Conservation (phyloP, 2,797 vertebrate genomes). For the Danio kyathit region DNA sequence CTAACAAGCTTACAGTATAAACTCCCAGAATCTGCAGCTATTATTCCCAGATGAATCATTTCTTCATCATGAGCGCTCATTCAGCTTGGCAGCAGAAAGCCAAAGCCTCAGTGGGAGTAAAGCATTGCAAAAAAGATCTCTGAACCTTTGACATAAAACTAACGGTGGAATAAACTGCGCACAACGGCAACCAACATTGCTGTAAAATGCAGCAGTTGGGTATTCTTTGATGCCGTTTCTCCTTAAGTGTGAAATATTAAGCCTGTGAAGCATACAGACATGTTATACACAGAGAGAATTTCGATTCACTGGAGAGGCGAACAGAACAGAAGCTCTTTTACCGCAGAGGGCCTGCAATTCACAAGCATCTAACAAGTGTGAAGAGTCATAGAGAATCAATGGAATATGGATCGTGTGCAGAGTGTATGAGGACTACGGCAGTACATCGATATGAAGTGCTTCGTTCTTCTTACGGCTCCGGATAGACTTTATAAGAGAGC, state of each 20-base stretch:
- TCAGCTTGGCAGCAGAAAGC: slow-evolving; percentile 24
- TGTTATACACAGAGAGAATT: slow-evolving; percentile 22
- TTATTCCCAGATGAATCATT: slow-evolving; percentile 21
- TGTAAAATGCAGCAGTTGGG: slow-evolving; percentile 28
- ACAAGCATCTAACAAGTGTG: slow-evolving; percentile 53
- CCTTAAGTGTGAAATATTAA: slow-evolving; percentile 35
- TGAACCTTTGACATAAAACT: slow-evolving; percentile 16
- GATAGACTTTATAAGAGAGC: slow-evolving; percentile 44
- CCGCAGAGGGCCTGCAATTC: slow-evolving; percentile 42
- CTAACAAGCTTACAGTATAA: slow-evolving; percentile 3
- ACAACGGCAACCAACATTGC: neutral
- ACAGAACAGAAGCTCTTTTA: slow-evolving; percentile 40
- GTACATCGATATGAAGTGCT: slow-evolving; percentile 48
- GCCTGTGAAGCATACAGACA: slow-evolving; percentile 11
- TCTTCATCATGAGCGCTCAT: slow-evolving; percentile 15
- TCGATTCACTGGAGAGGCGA: slow-evolving; percentile 10
- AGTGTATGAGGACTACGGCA: slow-evolving; percentile 34
- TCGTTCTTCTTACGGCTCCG: slow-evolving; percentile 34
- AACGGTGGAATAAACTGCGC: slow-evolving; percentile 8
- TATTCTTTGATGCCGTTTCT: slow-evolving; percentile 29
- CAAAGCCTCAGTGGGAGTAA: slow-evolving; percentile 23
- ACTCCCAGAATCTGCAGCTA: slow-evolving; percentile 17
- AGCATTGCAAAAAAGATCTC: slow-evolving; percentile 26
- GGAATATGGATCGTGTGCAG: slow-evolving; percentile 44
- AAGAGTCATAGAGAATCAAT: slow-evolving; percentile 55